A percentile compares a stretch with the other conserved stretches of the same genome.
These are phyloP conservation scores for Emydoidea blandingii DNA, from an alignment of 2,797 vertebrate genomes.

Conservation along the genomic window DNA sequence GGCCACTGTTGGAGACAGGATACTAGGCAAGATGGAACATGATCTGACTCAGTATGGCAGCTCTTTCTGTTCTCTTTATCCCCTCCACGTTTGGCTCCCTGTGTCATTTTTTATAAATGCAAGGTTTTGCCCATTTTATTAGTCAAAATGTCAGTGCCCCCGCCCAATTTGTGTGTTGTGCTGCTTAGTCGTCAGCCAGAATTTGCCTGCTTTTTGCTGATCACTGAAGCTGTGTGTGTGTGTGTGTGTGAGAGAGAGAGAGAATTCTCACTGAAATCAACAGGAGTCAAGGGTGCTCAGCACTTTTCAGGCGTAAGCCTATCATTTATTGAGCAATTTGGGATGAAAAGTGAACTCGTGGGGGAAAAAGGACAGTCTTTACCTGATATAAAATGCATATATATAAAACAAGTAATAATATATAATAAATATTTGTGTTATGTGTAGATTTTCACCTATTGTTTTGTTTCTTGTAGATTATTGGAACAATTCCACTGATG, in stretches of 20 bases:
- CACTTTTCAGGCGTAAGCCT: neutral
- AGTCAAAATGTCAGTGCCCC: constrained; percentile 42
- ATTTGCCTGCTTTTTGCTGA: constrained; percentile 27
- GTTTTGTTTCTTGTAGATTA: constrained; percentile 88
- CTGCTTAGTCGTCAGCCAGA: constrained; percentile 35
- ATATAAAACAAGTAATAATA: neutral
- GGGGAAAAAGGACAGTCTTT: neutral
- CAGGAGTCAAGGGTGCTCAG: neutral
- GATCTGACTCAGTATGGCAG: neutral
- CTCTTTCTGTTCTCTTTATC: neutral
- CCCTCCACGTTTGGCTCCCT: neutral
- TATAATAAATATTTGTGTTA: neutral
- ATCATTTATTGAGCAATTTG: neutral
- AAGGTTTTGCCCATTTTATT: constrained; percentile 60
- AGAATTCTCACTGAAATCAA: neutral
- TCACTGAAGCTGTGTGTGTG: neutral
- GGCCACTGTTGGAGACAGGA: neutral
- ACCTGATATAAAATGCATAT: neutral
- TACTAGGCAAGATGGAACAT: neutral
- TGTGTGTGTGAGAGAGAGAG: neutral
- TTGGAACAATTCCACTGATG: constrained; percentile 99
- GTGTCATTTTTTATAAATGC: neutral
- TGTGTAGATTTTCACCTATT: constrained; percentile 9
- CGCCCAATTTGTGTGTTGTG: neutral
- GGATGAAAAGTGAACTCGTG: neutral